These are phyloP conservation scores for Zaprionus tsacasi DNA, from an alignment of 1,140 invertebrate genomes.

Conservation along the genomic window DNA sequence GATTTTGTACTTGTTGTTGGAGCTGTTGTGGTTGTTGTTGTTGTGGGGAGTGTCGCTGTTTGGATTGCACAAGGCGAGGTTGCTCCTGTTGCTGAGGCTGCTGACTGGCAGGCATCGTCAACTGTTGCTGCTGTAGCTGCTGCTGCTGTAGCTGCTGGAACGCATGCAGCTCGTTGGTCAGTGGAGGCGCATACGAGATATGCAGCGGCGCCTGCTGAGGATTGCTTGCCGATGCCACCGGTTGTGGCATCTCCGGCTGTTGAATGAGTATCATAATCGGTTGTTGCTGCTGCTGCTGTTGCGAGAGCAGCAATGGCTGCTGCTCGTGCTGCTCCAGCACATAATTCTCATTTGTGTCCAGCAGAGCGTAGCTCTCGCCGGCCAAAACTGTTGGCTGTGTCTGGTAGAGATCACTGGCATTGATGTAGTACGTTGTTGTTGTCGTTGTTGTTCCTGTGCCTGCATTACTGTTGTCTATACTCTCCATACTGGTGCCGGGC, in stretches of 20 bases:
- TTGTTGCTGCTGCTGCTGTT: conserved; percentile 50
- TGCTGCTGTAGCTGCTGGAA: conserved; percentile 37
- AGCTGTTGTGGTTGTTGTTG: conserved; percentile 33
- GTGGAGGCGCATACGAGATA: conserved; percentile 37
- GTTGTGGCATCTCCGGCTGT: conserved; percentile 61
- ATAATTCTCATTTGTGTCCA: conserved; percentile 71
- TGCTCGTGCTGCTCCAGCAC: conserved; percentile 52
- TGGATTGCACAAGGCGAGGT: background rate
- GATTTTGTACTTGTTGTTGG: conserved; percentile 50
- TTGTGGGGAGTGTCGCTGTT: conserved; percentile 4
- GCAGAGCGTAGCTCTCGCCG: conserved; percentile 49
- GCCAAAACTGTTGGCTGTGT: conserved; percentile 25
- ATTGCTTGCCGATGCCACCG: conserved; percentile 67
- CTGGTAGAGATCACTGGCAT: conserved; percentile 69
- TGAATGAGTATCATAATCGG: conserved; percentile 77
- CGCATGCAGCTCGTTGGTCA: conserved; percentile 45
- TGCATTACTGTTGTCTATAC: conserved; percentile 14
- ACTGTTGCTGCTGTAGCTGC: conserved; percentile 29
- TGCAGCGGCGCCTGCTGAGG: conserved; percentile 72
- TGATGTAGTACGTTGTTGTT: conserved; percentile 77
- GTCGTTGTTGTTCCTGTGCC: conserved; percentile 15
- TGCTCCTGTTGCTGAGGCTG: conserved; percentile 18
- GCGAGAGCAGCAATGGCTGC: conserved; percentile 3
- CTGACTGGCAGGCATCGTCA: conserved; percentile 1
- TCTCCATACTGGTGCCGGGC: conserved; percentile 33